Evolutionary conservation across 2,113 vertebrate species (phyloP), one percentile per base, ranked within the genome.

Genomic region (Spea bombifrons): DNA sequence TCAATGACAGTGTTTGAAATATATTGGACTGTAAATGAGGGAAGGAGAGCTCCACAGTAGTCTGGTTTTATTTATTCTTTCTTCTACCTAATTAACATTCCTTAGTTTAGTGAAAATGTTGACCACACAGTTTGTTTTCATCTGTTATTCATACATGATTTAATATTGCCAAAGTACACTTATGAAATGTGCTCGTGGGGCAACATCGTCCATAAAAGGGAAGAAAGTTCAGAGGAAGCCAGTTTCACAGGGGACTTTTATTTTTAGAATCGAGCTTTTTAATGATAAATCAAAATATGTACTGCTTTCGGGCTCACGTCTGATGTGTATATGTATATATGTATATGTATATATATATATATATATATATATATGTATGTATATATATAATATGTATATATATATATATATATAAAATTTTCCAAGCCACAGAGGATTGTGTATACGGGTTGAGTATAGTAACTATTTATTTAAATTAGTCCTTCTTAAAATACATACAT

Each of bases 131-230:
- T 78, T 77, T 9, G 8, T 81, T 76, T 82, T 84, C 81, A 0
- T 81, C 81, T 78, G 78, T 74, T 73, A 63, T 84, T 87, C 85
- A 82, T 85, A 81, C 77, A 71, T 83, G 80, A 84, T 87, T 85
- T 61, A 83, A 86, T 84, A 85, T 69, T 89, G 89, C 88, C 89
- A 92, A 90, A 84, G 81, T 68, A 86, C 84, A 87, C 75, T 84
- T 77, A 45, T 81, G 90, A 83, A 75, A 87, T 92, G 91, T 94
- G 94, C 90, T 92, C 95, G 93, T 95, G 94, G 94, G 94, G 63
- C 96, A 96, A 93, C 90, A 92, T 84, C 81, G 84, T 75, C 90
- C 89, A 88, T 93, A 92, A 93, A 94, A 92, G 88, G 92, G 90
- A 89, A 85, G 76, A 53, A 89, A 64, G 45, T 82, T 88, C 87